Base-by-base conservation (phyloP, 1,140 invertebrate genomes). In the Aphelenchoides besseyi region DNA sequence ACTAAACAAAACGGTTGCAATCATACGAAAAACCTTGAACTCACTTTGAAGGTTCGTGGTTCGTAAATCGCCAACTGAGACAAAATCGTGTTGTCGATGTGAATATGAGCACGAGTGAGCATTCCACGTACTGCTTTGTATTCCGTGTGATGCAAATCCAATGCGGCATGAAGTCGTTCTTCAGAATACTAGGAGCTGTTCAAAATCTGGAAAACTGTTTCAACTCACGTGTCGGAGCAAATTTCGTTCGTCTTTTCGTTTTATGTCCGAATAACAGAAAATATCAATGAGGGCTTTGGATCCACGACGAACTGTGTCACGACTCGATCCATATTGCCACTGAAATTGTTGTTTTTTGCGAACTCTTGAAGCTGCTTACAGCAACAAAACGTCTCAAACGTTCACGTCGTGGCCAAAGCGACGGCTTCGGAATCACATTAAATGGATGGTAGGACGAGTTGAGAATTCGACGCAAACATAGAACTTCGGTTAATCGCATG, bases 21-120 rank as follows among this genome's bases (percentile, higher is more conserved):
- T 12, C 52, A 53, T 2, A n/a, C 3, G 35, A 68, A 61, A 64
- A 52, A 16, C 29, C n/a, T 9, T 2, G 48, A 78, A 70, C 59
- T 28, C 48, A 82, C 80, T 70, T 82, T 71, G 59, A 82, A 82
- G 26, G 79, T 77, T 29, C 68, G 33, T 55, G 81, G 81, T 63
- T 82, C 81, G 59, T 82, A 84, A 30, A 82, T 73, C n/a, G 82
- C 81, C 36, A 82, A 63, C 32, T 83, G 79, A 32, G 80, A 69
- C 2, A 82, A 74, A 35, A 71, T 54, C 29, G 55, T 64, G 26
- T 79, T 79, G 36, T 82, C 79, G 32, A 82, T 37, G 9, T 82
- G 69, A 68, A 82, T 84, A 41, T 84, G 74, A 5, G 81, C 77
- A 23, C 76, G 57, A 26, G 75, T 64, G 5, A 82, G 67, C 67